phyloP scores from a whole-genome alignment of 2,113 vertebrate genomes.

The Trachemys scripta region DNA sequence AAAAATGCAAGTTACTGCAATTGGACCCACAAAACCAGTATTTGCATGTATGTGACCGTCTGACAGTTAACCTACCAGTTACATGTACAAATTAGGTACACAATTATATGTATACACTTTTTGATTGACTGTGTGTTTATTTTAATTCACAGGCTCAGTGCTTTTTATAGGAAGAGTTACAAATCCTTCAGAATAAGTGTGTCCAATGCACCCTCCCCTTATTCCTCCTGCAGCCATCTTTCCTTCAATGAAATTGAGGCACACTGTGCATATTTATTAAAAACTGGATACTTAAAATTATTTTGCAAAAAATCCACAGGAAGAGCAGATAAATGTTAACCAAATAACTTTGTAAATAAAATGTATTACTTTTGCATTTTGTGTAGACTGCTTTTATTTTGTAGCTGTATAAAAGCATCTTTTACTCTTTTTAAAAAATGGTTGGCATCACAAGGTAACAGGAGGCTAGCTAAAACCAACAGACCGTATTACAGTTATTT shows the following conservation, averaged over 20 bases:
- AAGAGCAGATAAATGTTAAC: neutral
- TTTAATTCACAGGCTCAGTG: slow-evolving; percentile 85
- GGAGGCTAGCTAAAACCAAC: neutral
- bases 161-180: slow-evolving; percentile 90
- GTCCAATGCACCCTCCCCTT: neutral
- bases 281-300: neutral
- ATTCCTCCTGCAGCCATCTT: neutral
- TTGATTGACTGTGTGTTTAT: neutral
- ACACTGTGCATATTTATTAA: slow-evolving; percentile 3
- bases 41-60: neutral
- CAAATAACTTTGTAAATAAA: neutral
- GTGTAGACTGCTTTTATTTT: neutral
- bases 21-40: neutral
- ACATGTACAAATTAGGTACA: neutral
- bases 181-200: slow-evolving; percentile 82
- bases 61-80: neutral
- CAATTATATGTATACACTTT: neutral
- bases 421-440: neutral
- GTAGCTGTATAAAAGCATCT: neutral
- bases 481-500: neutral
- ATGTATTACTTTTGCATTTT: no score
- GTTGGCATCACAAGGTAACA: neutral
- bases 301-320: neutral
- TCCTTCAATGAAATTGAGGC: neutral
- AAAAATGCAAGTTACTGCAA: neutral